Percentiles rank a stretch among this genome's conserved stretches.
These are phyloP conservation scores for Strigamia maritima DNA, from an alignment of 2,888 invertebrate species.

Conservation along the genomic window DNA sequence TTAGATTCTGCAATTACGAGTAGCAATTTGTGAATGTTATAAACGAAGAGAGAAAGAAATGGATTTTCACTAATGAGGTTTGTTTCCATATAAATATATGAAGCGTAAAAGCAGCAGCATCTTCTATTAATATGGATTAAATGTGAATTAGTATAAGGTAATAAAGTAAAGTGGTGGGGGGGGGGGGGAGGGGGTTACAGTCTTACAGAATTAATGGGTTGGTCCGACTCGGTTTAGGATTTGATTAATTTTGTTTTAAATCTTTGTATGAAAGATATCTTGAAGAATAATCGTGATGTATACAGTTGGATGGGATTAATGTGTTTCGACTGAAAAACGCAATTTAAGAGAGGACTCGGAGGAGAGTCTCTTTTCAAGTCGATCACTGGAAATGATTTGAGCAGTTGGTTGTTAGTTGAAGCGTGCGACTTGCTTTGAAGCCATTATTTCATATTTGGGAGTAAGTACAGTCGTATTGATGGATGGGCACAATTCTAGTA, in stretches of 20 bases:
- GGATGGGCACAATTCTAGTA: not conserved
- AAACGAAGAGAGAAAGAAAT: not conserved
- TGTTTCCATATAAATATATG: not conserved
- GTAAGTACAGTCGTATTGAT: not conserved
- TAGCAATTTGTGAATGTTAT: not conserved
- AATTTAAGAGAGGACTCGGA: too few species aligned
- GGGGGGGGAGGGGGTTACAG: too few species aligned
- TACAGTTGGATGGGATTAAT: not conserved
- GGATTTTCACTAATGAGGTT: not conserved
- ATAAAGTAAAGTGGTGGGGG: not conserved
- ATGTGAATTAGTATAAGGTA: not conserved
- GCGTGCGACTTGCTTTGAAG: not conserved
- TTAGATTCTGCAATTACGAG: not conserved
- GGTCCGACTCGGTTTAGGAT: not conserved
- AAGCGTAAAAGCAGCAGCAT: not conserved
- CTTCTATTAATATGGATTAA: slow-evolving; percentile 4
- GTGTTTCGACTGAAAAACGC: not conserved
- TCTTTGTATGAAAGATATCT: too few species aligned
- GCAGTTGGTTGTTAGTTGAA: not conserved
- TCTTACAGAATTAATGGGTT: not conserved
- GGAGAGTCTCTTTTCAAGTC: not conserved
- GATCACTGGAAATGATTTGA: not conserved
- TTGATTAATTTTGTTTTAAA: not conserved
- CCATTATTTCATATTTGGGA: not conserved
- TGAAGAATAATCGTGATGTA: not conserved